These are phyloP conservation scores for Benthosema pterotum DNA, from an alignment of 2,797 vertebrate genomes.

Conservation along the genomic window DNA sequence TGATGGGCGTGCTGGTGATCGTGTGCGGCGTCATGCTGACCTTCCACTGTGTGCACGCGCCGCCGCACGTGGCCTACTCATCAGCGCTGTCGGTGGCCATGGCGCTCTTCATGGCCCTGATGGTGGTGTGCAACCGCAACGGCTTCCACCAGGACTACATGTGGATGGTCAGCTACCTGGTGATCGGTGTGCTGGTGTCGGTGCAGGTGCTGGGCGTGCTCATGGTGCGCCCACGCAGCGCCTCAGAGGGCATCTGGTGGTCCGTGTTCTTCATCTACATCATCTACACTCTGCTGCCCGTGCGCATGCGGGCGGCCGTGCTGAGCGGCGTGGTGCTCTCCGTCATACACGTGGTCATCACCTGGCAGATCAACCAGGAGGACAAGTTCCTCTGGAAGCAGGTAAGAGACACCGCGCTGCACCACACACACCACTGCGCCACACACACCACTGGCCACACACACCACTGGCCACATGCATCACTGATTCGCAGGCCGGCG, in stretches of 20 bases:
- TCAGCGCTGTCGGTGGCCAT: constrained; percentile 86
- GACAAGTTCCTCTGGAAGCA: constrained; percentile 94
- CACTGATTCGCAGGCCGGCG: too few species aligned
- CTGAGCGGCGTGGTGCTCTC: constrained; percentile 88
- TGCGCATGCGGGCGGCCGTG: constrained; percentile 93
- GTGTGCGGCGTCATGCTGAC: constrained; percentile 91
- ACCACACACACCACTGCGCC: not conserved
- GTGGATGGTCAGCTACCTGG: constrained; percentile 97
- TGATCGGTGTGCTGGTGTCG: constrained; percentile 85
- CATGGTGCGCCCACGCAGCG: constrained; percentile 86
- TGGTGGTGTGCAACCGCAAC: constrained; percentile 94
- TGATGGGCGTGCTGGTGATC: constrained; percentile 94
- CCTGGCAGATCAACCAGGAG: constrained; percentile 88
- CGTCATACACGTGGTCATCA: constrained; percentile 86
- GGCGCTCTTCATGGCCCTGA: constrained; percentile 88
- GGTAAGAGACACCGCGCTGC: constrained; percentile 69
- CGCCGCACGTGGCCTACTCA: constrained; percentile 80
- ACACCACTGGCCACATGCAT: too few species aligned
- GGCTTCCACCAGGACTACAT: constrained; percentile 98
- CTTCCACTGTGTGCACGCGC: constrained; percentile 89
- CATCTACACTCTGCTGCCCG: constrained; percentile 95
- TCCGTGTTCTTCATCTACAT: constrained; percentile 97
- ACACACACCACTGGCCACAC: too few species aligned
- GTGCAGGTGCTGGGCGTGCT: constrained; percentile 89
- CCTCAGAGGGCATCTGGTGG: constrained; percentile 93